Conservation (phyloP, 2,797 vertebrate genomes). For the Leptoclinus maculatus region DNA sequence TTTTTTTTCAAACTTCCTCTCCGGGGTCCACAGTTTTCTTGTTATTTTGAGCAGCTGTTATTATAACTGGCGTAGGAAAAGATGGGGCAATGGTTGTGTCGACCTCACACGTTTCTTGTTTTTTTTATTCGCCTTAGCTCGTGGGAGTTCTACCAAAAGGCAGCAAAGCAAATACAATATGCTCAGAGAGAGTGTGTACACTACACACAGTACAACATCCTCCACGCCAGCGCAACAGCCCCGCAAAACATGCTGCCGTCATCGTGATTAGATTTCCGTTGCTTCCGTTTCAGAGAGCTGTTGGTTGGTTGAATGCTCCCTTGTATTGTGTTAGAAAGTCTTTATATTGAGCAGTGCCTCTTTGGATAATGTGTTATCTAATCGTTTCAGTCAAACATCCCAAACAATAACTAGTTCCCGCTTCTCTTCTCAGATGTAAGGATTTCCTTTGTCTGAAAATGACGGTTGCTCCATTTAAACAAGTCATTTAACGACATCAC, state of each 20-base stretch:
- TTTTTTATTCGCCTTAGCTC: conserved; percentile 14
- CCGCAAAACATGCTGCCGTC: conserved; percentile 26
- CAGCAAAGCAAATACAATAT: conserved; percentile 46
- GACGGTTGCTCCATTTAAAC: background rate
- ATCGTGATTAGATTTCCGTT: conserved; percentile 9
- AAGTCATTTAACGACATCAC: background rate
- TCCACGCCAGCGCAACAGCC: conserved; percentile 3
- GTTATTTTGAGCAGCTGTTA: conserved; percentile 26
- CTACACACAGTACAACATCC: conserved; percentile 4
- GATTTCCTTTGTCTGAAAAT: background rate
- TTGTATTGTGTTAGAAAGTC: background rate
- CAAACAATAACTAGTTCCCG: background rate
- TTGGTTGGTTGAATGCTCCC: background rate
- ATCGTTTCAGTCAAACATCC: background rate
- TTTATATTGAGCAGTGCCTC: background rate
- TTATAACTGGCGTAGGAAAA: conserved; percentile 2
- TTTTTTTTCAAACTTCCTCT: background rate
- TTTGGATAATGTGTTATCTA: background rate
- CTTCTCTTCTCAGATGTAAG: too few relatives aligned
- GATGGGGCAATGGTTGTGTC: background rate
- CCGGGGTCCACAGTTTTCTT: background rate
- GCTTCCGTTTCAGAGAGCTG: background rate
- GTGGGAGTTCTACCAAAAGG: conserved; percentile 34
- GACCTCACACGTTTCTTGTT: background rate
- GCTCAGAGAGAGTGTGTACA: conserved; percentile 3